Conservation (phyloP, 37 sponge, comb jelly and placozoan genomes). For the Axinella damicornis region DNA sequence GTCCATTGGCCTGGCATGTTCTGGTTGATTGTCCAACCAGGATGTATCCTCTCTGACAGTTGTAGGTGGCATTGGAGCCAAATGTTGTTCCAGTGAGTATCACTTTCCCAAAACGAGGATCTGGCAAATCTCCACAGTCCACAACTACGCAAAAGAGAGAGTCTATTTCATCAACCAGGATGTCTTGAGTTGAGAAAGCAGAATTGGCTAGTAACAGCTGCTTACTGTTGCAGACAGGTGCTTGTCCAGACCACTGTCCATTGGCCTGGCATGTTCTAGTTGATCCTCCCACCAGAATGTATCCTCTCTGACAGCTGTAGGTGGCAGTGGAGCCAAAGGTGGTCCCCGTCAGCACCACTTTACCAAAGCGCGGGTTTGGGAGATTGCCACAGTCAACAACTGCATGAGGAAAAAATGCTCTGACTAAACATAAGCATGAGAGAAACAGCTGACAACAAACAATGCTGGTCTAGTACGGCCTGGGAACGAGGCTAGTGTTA, state of each 20-base stretch:
- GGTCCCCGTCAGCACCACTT: neutral
- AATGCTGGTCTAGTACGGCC: no score
- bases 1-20: constrained; percentile 45
- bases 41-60: constrained; percentile 50
- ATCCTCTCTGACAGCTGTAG: constrained; percentile 11
- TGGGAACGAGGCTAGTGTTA: no score
- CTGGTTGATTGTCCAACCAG: constrained; percentile 34
- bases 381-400: constrained; percentile 3
- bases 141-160: constrained; percentile 9
- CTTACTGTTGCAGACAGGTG: constrained; percentile 12
- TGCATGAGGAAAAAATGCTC: constrained; percentile 46
- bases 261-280: constrained; percentile 4
- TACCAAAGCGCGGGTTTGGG: constrained; percentile 9
- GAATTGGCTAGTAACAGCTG: neutral
- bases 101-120: constrained; percentile 53
- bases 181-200: no score
- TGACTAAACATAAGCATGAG: no score
- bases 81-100: constrained; percentile 22
- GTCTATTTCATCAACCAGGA: no score
- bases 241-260: constrained; percentile 20
- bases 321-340: neutral
- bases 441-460: no score
- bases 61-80: constrained; percentile 42
- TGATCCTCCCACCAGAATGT: neutral
- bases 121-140: constrained; percentile 39